Conservation (phyloP, 2,888 invertebrate species). For the Cylindroiulus punctatus region DNA sequence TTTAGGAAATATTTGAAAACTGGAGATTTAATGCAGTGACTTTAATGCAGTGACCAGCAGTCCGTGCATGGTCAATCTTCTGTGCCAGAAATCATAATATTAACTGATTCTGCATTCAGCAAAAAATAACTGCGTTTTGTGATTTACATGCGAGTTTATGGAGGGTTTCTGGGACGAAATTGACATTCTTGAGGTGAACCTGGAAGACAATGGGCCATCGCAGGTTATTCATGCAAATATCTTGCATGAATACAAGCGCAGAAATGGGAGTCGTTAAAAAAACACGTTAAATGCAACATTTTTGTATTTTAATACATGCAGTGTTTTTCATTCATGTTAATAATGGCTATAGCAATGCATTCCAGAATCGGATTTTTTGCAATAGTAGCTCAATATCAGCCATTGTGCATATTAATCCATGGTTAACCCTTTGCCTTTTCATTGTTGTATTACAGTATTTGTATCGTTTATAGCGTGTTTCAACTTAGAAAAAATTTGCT, state of each 20-base stretch:
- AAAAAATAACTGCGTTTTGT: not conserved
- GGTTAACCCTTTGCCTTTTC: not conserved
- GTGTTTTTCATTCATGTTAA: not conserved
- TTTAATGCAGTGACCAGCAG: slow-evolving; percentile 42
- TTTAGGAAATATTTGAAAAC: not conserved
- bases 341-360: not conserved
- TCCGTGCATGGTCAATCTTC: slow-evolving; percentile 51
- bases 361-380: not conserved
- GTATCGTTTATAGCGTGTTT: no score
- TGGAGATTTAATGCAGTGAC: slow-evolving; percentile 35
- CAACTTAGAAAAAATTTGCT: no score
- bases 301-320: not conserved
- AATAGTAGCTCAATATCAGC: not conserved
- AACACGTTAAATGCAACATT: not conserved
- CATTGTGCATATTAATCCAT: not conserved
- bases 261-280: not conserved
- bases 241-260: not conserved
- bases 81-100: slow-evolving; percentile 36
- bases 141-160: slow-evolving; percentile 13
- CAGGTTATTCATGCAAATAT: not conserved
- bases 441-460: not conserved
- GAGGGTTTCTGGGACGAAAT: slow-evolving; percentile 18
- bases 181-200: slow-evolving; percentile 6
- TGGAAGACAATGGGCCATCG: not conserved
- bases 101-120: not conserved